Evolutionary conservation across 1,140 invertebrate species (phyloP), one percentile per base, ranked within the genome.

Genomic region (Araneus ventricosus): DNA sequence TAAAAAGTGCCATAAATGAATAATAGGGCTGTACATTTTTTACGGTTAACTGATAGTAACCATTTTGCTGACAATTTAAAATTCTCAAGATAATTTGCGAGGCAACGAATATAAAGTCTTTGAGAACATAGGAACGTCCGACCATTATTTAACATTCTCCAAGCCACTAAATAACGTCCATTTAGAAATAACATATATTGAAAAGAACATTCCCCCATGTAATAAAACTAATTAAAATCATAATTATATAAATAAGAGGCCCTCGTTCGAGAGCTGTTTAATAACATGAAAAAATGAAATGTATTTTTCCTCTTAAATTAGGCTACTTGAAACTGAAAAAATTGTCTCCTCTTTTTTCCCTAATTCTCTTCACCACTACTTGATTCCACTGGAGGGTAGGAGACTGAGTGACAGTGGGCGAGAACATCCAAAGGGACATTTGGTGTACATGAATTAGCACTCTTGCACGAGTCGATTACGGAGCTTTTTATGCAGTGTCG

Each of bases 361-460:
- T 34, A 75, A 75, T 75, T 75, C 70, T 75, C 20, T 75, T 75
- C 70, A 75, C 70, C 70, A 75, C 70, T 37, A 75, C 22, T 75
- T 75, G 70, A 75, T 75, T 75, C 34, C 70, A 75, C 70, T 75
- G 14, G 70, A 75, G 70, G 70, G 70, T 34, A 34, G 30, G 70
- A 14, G 70, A 34, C 70, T 75, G 70, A 75, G 70, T 75, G 70
- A 75, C 30, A 75, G 70, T 27, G 70, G 70, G 70, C 70, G 85
- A 87, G 39, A 87, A 45, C 41, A 59, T 87, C 85, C 57, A 87
- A 61, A 59, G 85, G 85, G 85, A 61, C 85, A 75, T 52, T 84
- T 84, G 24, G 39, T 84, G 82, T 84, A 84, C 82, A 84, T 84
- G 82, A 84, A 84, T 84, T 84, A 84, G 82, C 82, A 70, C 87